Evolutionary conservation across 2,888 invertebrate genomes (phyloP), one percentile per base, ranked within the genome.

Genomic region (Oscheius sp.): DNA sequence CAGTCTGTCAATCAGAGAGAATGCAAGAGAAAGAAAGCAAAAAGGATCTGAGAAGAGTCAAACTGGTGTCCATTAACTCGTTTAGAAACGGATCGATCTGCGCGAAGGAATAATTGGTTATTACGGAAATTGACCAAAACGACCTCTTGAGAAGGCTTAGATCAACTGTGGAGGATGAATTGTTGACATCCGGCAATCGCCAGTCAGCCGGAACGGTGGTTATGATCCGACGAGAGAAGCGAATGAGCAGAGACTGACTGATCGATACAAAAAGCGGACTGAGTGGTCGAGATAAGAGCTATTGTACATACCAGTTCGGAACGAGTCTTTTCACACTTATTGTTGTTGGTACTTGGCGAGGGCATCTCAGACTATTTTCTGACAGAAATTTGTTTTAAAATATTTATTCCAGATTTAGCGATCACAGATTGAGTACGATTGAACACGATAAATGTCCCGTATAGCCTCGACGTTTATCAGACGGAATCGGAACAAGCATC

Each of bases 301-400:
- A 55, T 55, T 55, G 55, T 55, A 55, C 55, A 55, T 55, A 52
- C 50, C 23, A 55, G 55, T 55, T 55, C 34, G n/a, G 33, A n/a
- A 31, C 33, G n/a, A 55, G 34, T 33, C 33, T 33, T 55, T 55
- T 33, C 33, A 17, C 48, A 25, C 48, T 48, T 25, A 12, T 48
- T 25, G 25, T 37, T 15, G 15, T 37, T 37, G n/a, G n/a, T n/a
- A n/a, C n/a, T n/a, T n/a, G n/a, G n/a, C n/a, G n/a, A n/a, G n/a
- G n/a, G n/a, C n/a, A n/a, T n/a, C n/a, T n/a, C n/a, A n/a, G n/a
- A n/a, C n/a, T n/a, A n/a, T n/a, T n/a, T n/a, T n/a, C n/a, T n/a
- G n/a, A n/a, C n/a, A n/a, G n/a, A n/a, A n/a, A n/a, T n/a, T n/a
- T n/a, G n/a, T n/a, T n/a, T 37, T 15, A 37, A 37, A 8, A 37